Conservation (phyloP, 1,140 invertebrate genomes). For the Macrosteles quadrilineatus region DNA sequence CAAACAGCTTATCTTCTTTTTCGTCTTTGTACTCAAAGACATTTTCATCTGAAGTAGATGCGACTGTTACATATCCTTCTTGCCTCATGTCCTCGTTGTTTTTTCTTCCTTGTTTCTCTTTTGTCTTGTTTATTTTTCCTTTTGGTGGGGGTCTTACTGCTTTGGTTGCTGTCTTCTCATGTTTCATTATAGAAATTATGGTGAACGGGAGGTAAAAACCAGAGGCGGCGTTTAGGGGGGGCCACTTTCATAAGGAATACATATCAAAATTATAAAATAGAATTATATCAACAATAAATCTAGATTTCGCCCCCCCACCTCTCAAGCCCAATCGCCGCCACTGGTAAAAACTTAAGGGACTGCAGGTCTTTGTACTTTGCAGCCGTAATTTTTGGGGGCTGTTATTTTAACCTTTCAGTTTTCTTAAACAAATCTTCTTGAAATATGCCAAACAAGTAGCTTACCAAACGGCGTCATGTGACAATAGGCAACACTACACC, state of each 20-base stretch:
- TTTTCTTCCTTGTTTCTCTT: neutral
- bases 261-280: too few species aligned
- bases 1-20: neutral
- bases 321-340: too few species aligned
- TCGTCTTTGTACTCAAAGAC: neutral
- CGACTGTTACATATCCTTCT: neutral
- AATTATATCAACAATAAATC: too few species aligned
- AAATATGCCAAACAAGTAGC: neutral
- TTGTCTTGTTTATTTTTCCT: too few species aligned
- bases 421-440: neutral
- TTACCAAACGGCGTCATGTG: neutral
- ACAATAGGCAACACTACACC: neutral
- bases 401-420: neutral
- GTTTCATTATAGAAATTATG: constrained; percentile 20
- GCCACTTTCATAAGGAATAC: too few species aligned
- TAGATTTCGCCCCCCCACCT: too few species aligned
- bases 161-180: neutral
- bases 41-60: neutral
- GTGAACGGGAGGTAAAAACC: constrained; percentile 13
- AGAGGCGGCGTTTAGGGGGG: too few species aligned
- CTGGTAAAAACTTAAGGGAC: too few species aligned
- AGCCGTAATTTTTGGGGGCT: neutral
- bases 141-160: too few species aligned
- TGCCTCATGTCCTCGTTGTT: neutral
- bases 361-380: constrained; percentile 21